Conservation (phyloP, 2,113 vertebrate genomes). For the Crocuta crocuta region DNA sequence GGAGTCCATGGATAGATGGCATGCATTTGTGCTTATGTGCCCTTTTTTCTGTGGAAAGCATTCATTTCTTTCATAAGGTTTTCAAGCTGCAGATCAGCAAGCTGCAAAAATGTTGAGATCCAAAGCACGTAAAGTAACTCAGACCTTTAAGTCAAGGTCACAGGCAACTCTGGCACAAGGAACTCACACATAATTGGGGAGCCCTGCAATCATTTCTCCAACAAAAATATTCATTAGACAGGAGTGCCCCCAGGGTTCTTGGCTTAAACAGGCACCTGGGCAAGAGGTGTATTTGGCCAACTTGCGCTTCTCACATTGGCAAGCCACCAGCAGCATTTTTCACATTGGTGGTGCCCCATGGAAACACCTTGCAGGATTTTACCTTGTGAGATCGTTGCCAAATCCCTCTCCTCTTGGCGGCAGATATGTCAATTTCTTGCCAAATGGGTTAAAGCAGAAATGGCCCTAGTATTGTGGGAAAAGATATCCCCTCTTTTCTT, state of each 20-base stretch:
- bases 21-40: background rate
- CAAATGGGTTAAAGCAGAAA: slow-evolving; percentile 67
- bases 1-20: background rate
- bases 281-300: slow-evolving; percentile 63
- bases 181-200: slow-evolving; percentile 37
- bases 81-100: background rate
- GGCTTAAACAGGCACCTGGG: slow-evolving; percentile 69
- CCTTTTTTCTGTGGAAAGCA: background rate
- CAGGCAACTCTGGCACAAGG: background rate
- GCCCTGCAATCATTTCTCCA: slow-evolving; percentile 61
- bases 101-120: background rate
- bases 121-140: background rate
- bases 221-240: slow-evolving; percentile 64
- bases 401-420: slow-evolving; percentile 63
- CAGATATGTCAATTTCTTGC: slow-evolving; percentile 60
- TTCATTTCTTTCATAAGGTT: background rate
- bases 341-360: slow-evolving; percentile 67
- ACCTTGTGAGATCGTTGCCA: slow-evolving; percentile 70
- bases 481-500: background rate
- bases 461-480: background rate
- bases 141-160: slow-evolving; percentile 52
- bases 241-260: slow-evolving; percentile 60
- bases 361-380: slow-evolving; percentile 75
- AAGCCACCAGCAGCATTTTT: slow-evolving; percentile 75
- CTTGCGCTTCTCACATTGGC: slow-evolving; percentile 55